Conservation (phyloP, 1,140 invertebrate genomes). For the Orchestia grillus region DNA sequence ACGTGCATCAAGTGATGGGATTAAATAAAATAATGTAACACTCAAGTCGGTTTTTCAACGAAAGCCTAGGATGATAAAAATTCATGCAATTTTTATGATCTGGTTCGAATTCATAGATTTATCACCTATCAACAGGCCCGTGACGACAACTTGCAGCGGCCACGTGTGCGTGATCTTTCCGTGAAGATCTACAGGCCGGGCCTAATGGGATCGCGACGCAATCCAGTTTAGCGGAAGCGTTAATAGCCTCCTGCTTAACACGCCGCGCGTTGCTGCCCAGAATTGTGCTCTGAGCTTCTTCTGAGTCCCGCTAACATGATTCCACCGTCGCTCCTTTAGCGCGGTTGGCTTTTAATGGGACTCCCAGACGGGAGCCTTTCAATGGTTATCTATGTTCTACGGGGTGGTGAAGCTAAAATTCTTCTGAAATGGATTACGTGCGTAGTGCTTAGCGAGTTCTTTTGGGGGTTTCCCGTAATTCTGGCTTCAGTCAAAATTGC, state of each 20-base stretch:
- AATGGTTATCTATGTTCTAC: too few relatives aligned
- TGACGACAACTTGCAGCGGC: background rate
- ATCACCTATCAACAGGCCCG: background rate
- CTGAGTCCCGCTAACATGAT: background rate
- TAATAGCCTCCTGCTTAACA: conserved; percentile 38
- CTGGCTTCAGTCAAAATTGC: too few relatives aligned
- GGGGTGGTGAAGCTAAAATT: too few relatives aligned
- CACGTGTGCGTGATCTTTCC: background rate
- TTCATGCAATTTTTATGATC: background rate
- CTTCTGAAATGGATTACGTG: too few relatives aligned
- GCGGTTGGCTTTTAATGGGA: background rate
- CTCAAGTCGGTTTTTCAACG: too few relatives aligned
- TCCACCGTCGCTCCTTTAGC: background rate
- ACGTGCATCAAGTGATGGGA: too few relatives aligned
- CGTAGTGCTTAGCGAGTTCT: too few relatives aligned
- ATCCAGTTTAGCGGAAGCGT: conserved; percentile 38
- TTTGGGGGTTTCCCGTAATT: too few relatives aligned
- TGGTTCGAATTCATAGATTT: background rate
- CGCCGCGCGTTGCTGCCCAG: background rate
- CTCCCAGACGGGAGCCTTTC: too few relatives aligned
- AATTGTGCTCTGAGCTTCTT: background rate
- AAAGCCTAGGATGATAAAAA: background rate
- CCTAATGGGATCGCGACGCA: conserved; percentile 23
- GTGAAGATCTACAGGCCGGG: background rate
- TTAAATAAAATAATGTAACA: too few relatives aligned